Percentiles rank a stretch among this genome's conserved stretches.
These are phyloP conservation scores for Dione vanillae DNA, from an alignment of 2,888 invertebrate species.

Conservation along the genomic window DNA sequence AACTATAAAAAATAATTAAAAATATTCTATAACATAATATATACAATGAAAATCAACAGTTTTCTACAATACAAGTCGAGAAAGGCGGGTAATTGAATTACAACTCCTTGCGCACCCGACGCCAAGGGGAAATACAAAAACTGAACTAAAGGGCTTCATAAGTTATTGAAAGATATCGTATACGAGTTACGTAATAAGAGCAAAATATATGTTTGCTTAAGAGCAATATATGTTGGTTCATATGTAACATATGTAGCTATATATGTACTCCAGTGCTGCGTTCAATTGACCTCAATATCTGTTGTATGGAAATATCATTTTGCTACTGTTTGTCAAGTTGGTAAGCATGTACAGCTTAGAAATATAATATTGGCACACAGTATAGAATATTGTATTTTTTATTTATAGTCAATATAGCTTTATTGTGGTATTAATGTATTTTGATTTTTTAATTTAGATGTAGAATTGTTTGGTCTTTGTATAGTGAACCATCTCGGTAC, in stretches of 20 bases:
- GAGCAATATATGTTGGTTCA: too few species aligned
- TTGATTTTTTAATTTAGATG: too few species aligned
- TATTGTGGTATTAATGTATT: too few species aligned
- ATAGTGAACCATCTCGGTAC: too few species aligned
- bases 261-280: constrained; percentile 22
- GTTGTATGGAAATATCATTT: constrained; percentile 15
- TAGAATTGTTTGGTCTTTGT: too few species aligned
- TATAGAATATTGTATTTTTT: neutral
- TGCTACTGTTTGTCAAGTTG: neutral
- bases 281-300: constrained; percentile 23
- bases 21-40: neutral
- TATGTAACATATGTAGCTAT: constrained; percentile 35
- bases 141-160: constrained; percentile 62
- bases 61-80: constrained; percentile 52
- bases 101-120: constrained; percentile 58
- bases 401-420: too few species aligned
- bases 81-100: constrained; percentile 75
- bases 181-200: constrained; percentile 2
- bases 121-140: constrained; percentile 47
- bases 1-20: neutral
- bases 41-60: constrained; percentile 34
- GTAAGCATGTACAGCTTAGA: neutral
- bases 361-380: neutral
- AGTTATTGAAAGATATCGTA: constrained; percentile 47
- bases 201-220: constrained; percentile 28